phyloP scores from a whole-genome alignment of 2,113 vertebrate species.

The Nestor notabilis region DNA sequence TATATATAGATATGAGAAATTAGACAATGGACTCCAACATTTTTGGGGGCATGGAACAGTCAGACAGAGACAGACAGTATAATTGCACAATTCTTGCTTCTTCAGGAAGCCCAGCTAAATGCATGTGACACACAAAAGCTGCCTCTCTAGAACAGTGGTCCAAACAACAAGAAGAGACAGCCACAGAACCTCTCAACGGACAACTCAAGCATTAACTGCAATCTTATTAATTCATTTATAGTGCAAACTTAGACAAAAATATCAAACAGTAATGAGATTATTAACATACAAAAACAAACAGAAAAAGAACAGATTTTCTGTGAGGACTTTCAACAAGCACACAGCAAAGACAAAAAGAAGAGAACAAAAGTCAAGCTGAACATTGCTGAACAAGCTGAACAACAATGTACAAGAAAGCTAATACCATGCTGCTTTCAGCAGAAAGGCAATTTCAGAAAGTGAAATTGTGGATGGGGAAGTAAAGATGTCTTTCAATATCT shows the following conservation, averaged over 20 bases:
- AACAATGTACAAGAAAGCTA: not conserved
- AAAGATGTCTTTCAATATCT: not conserved
- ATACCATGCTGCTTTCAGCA: not conserved
- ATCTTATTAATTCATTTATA: not conserved
- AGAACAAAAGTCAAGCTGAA: not conserved
- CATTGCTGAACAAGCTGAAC: not conserved
- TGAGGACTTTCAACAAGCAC: not conserved
- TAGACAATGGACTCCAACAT: not conserved
- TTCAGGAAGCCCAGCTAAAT: not conserved
- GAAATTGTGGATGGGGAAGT: not conserved
- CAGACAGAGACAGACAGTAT: not conserved
- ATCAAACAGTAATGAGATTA: not conserved
- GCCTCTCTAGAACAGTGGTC: constrained; percentile 10
- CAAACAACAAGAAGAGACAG: constrained; percentile 30
- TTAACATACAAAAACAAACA: not conserved
- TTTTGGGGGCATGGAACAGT: not conserved
- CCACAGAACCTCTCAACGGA: not conserved
- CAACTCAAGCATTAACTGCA: not conserved
- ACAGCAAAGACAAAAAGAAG: not conserved
- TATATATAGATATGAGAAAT: not conserved
- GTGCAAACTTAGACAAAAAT: not conserved
- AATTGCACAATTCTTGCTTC: not conserved
- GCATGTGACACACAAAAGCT: not conserved
- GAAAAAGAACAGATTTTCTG: not conserved
- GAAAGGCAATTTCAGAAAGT: not conserved